These are phyloP conservation scores for Lepidurus apus DNA, from an alignment of 1,140 invertebrate genomes.

Conservation along the genomic window DNA sequence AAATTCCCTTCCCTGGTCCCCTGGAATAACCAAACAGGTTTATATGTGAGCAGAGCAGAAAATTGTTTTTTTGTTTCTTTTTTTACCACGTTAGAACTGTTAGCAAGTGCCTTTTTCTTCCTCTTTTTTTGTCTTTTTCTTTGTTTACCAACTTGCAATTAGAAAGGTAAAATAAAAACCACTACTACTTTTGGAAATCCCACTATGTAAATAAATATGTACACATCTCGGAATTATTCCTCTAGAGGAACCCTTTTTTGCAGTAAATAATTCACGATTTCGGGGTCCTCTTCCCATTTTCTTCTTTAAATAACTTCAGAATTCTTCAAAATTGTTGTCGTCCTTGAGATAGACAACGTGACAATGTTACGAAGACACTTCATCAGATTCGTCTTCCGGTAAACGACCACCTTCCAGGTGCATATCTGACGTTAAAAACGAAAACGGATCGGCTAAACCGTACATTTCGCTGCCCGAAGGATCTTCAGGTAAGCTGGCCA, in stretches of 20 bases:
- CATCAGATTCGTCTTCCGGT: neutral
- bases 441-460: neutral
- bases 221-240: slow-evolving; percentile 13
- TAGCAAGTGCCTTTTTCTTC: neutral
- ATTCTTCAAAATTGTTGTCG: neutral
- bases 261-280: neutral
- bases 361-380: slow-evolving; percentile 19
- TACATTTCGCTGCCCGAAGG: neutral
- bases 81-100: neutral
- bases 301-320: neutral
- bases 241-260: neutral
- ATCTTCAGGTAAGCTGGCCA: neutral
- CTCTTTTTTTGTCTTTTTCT: neutral
- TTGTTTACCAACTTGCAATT: neutral
- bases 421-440: neutral
- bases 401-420: neutral
- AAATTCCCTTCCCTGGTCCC: slow-evolving; percentile 1
- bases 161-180: slow-evolving; percentile 23
- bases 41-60: neutral
- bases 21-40: slow-evolving; percentile 16
- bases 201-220: slow-evolving; percentile 26
- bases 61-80: neutral
- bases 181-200: neutral
- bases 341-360: neutral
- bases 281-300: neutral